phyloP scores from a whole-genome alignment of 2,113 vertebrate genomes.

The Balaeniceps rex region DNA sequence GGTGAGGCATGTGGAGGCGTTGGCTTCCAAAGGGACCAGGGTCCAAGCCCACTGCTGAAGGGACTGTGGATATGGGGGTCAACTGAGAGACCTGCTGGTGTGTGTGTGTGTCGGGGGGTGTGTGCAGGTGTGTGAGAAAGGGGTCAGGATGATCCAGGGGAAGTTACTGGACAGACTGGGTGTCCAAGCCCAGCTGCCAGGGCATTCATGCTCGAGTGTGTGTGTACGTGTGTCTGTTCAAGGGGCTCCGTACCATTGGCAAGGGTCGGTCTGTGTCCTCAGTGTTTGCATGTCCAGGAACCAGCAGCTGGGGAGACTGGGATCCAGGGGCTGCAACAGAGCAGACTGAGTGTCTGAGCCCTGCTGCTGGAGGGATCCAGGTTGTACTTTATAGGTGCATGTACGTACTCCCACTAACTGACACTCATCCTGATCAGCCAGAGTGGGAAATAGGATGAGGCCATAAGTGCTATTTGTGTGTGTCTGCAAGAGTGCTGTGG shows the following conservation, averaged over 20 bases:
- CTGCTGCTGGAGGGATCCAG: not conserved
- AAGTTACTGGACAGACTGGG: not conserved
- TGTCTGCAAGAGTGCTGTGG: not conserved
- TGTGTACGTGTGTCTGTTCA: not conserved
- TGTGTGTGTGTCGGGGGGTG: not conserved
- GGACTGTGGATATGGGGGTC: accelerated
- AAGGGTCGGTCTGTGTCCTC: not conserved
- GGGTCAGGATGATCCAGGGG: not conserved
- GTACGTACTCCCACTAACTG: not conserved
- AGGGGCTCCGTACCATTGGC: not conserved
- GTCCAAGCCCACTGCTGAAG: not conserved
- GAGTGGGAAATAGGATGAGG: not conserved
- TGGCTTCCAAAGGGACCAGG: not conserved
- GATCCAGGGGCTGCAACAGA: not conserved
- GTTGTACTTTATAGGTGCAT: not conserved
- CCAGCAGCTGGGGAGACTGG: not conserved
- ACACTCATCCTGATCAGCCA: not conserved
- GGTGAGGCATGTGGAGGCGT: accelerated
- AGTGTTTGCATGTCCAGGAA: not conserved
- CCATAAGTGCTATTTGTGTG: not conserved
- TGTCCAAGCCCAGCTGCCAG: not conserved
- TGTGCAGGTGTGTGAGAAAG: not conserved
- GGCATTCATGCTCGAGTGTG: accelerated
- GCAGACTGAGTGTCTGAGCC: not conserved
- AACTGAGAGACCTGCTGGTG: not conserved